Percentiles rank a stretch among this genome's conserved stretches.
Conservation (phyloP, 2,888 invertebrate species). For the Exephanes ischioxanthus region DNA sequence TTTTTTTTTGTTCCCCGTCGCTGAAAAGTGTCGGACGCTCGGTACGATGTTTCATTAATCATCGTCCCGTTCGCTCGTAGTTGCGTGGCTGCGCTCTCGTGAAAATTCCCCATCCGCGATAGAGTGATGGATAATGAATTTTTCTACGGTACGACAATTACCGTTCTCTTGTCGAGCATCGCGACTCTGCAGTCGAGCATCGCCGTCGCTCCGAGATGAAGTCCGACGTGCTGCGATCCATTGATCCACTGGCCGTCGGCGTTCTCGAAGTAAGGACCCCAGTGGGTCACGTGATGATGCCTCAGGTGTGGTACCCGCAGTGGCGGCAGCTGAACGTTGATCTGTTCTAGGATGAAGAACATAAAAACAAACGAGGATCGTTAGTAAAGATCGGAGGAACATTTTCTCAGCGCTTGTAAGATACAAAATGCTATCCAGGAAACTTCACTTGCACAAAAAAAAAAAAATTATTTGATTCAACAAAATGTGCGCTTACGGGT, state of each 20-base stretch:
- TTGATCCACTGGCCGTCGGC: slow-evolving; percentile 86
- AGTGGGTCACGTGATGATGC: slow-evolving; percentile 90
- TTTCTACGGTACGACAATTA: slow-evolving; percentile 78
- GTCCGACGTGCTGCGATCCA: slow-evolving; percentile 87
- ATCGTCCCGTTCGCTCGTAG: background rate
- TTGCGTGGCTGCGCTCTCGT: slow-evolving; percentile 2
- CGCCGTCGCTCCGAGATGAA: slow-evolving; percentile 89
- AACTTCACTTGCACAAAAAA: too few species aligned
- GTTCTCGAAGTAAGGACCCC: slow-evolving; percentile 91
- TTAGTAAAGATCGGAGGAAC: background rate
- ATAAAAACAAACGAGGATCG: slow-evolving; percentile 33
- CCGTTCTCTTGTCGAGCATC: slow-evolving; percentile 90
- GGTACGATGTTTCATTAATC: slow-evolving; percentile 28
- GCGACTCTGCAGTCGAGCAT: slow-evolving; percentile 89
- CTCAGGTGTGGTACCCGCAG: slow-evolving; percentile 85
- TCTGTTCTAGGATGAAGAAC: slow-evolving; percentile 36
- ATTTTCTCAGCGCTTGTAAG: background rate
- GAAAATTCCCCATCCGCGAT: slow-evolving; percentile 2
- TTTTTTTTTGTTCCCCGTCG: background rate
- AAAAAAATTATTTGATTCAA: too few species aligned
- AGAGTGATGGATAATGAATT: slow-evolving; percentile 18
- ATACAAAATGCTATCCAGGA: too few species aligned
- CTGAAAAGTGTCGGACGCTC: background rate
- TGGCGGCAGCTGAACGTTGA: slow-evolving; percentile 74
- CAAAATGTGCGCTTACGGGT: too few species aligned